Conservation (phyloP, 2,888 invertebrate species). For the Diaprepes abbreviatus region DNA sequence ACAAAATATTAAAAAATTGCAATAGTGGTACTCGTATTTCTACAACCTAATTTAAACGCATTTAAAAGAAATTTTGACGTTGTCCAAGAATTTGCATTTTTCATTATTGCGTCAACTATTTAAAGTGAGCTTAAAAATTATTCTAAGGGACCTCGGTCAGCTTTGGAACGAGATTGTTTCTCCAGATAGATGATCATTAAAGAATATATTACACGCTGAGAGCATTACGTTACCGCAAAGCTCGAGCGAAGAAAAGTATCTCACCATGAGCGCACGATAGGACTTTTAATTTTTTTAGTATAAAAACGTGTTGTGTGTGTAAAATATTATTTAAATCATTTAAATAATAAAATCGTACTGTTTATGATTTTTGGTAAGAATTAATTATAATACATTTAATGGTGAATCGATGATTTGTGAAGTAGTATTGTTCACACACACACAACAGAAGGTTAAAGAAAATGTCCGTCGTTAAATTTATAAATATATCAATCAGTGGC, state of each 20-base stretch:
- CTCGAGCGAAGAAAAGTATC: conserved; percentile 56
- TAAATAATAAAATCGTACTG: too few species aligned
- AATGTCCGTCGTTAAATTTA: too few species aligned
- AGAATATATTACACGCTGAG: conserved; percentile 67
- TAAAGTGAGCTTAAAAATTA: conserved; percentile 53
- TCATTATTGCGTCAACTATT: conserved; percentile 20
- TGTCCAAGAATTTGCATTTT: background rate
- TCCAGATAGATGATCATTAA: conserved; percentile 66
- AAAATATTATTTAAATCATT: too few species aligned
- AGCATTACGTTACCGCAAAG: conserved; percentile 63
- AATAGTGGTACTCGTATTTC: too few species aligned
- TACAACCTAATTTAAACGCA: background rate
- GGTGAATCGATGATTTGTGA: too few species aligned
- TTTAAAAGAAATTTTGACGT: background rate
- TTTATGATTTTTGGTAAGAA: too few species aligned
- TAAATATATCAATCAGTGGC: too few species aligned
- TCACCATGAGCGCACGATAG: conserved; percentile 51
- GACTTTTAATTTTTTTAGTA: background rate
- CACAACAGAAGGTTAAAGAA: too few species aligned
- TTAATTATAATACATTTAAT: too few species aligned
- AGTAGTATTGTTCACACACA: too few species aligned
- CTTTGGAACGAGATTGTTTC: conserved; percentile 62
- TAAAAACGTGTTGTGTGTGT: too few species aligned
- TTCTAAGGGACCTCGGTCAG: conserved; percentile 59
- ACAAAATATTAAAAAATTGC: too few species aligned